Evolutionary conservation across 2,113 vertebrate species (phyloP).

Genomic region (Takifugu flavidus): DNA sequence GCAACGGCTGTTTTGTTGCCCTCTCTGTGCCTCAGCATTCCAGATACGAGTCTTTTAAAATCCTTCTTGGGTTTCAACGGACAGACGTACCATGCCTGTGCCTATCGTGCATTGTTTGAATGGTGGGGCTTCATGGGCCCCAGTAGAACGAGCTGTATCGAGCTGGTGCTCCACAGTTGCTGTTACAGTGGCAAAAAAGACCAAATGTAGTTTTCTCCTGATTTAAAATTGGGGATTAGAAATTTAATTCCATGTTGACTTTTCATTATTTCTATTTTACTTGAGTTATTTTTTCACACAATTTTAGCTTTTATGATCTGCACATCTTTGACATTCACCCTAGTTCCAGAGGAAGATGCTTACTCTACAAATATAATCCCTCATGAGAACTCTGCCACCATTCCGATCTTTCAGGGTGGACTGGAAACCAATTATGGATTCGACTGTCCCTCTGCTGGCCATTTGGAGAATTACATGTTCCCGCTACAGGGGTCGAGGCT

Average conservation of each 20-base stretch:
- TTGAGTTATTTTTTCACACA: too few species aligned
- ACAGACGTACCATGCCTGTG: constrained; percentile 4
- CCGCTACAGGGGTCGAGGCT: too few species aligned
- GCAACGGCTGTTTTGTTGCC: constrained; percentile 29
- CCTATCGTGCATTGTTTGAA: constrained; percentile 5
- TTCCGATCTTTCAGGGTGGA: not conserved
- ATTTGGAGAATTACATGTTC: constrained; percentile 13
- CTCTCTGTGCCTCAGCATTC: constrained; percentile 35
- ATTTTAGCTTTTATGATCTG: not conserved
- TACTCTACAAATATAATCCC: constrained; percentile 21
- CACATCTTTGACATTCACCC: not conserved
- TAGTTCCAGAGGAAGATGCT: constrained; percentile 4
- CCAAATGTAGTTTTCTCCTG: too few species aligned
- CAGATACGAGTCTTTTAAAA: constrained; percentile 21
- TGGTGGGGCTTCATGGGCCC: not conserved
- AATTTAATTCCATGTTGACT: too few species aligned
- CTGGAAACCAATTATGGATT: not conserved
- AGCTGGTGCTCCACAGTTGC: too few species aligned
- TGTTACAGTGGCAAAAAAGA: too few species aligned
- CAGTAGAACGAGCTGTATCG: too few species aligned
- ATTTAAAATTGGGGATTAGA: not conserved
- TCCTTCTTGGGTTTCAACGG: not conserved
- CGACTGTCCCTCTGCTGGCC: constrained; percentile 43
- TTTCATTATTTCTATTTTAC: too few species aligned
- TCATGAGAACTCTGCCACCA: constrained; percentile 4